Evolutionary conservation across 2,113 vertebrate genomes (phyloP).

Genomic region (Siniperca knerii): DNA sequence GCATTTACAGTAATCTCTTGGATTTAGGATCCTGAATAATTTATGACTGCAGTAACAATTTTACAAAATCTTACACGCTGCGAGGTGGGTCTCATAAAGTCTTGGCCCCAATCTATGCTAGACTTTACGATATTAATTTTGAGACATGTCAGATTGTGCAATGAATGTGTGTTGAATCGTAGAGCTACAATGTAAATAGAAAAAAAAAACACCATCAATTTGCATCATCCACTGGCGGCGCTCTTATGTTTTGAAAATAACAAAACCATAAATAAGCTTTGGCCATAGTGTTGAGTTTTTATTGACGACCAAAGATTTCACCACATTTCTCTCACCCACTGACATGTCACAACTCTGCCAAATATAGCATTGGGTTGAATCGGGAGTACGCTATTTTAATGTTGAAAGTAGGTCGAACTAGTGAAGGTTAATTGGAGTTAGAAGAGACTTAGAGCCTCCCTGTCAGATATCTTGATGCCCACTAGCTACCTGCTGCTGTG

Average conservation of each 20-base stretch:
- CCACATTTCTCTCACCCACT: not conserved
- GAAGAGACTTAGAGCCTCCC: conserved; percentile 45
- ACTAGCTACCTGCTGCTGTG: conserved; percentile 29
- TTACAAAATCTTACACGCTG: too few relatives aligned
- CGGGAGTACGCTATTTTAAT: conserved; percentile 68
- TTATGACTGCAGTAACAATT: not conserved
- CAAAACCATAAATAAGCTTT: not conserved
- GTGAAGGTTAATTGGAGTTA: conserved; percentile 77
- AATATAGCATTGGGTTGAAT: conserved; percentile 56
- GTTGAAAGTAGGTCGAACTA: conserved; percentile 68
- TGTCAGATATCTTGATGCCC: conserved; percentile 51
- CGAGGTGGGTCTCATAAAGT: not conserved
- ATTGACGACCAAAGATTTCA: not conserved
- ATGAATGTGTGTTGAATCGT: not conserved
- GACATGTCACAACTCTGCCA: conserved; percentile 29
- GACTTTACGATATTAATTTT: not conserved
- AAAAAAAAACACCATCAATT: not conserved
- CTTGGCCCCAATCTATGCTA: too few relatives aligned
- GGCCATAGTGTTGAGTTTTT: not conserved
- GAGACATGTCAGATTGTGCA: not conserved
- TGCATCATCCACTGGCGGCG: not conserved
- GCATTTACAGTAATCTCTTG: not conserved
- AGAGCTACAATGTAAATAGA: not conserved
- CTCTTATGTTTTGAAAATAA: not conserved
- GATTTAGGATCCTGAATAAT: not conserved